phyloP scores from a whole-genome alignment of 2,888 invertebrate species.

The Xestobium rufovillosum region DNA sequence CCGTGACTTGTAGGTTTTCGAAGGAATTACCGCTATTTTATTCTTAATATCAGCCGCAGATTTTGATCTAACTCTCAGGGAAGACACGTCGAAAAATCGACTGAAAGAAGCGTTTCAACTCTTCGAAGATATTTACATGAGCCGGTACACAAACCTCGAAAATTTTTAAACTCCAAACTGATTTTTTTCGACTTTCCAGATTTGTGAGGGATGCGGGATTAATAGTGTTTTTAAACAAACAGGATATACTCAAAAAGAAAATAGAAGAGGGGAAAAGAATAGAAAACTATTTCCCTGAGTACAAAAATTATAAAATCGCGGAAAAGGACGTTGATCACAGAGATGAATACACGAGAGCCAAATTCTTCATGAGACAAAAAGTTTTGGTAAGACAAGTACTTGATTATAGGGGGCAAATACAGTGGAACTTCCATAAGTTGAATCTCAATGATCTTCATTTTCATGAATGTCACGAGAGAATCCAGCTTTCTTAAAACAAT shows the following conservation, averaged over 20 bases:
- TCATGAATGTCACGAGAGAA: too few relatives aligned
- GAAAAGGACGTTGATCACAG: slow-evolving; percentile 43
- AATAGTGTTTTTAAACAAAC: slow-evolving; percentile 77
- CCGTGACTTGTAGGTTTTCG: slow-evolving; percentile 60
- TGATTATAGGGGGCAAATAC: too few relatives aligned
- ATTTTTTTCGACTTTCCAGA: slow-evolving; percentile 38
- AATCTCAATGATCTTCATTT: too few relatives aligned
- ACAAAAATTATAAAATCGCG: slow-evolving; percentile 45
- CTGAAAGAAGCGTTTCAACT: slow-evolving; percentile 62
- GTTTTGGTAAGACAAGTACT: slow-evolving; percentile 59
- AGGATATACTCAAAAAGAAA: slow-evolving; percentile 67
- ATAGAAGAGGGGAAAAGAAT: slow-evolving; percentile 58
- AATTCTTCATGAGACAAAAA: slow-evolving; percentile 59
- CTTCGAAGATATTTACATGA: slow-evolving; percentile 72
- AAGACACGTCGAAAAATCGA: slow-evolving; percentile 62
- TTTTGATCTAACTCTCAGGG: slow-evolving; percentile 68
- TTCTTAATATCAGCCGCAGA: slow-evolving; percentile 75
- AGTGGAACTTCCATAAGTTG: too few relatives aligned
- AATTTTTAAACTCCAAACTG: neutral
- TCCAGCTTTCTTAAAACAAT: too few relatives aligned
- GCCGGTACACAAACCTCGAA: slow-evolving; percentile 47
- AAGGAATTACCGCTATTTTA: slow-evolving; percentile 73
- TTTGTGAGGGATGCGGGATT: slow-evolving; percentile 68
- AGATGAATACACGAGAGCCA: slow-evolving; percentile 59
- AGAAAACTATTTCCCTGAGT: slow-evolving; percentile 60